Conservation (phyloP, 2,113 vertebrate genomes). For the Mirza zaza region DNA sequence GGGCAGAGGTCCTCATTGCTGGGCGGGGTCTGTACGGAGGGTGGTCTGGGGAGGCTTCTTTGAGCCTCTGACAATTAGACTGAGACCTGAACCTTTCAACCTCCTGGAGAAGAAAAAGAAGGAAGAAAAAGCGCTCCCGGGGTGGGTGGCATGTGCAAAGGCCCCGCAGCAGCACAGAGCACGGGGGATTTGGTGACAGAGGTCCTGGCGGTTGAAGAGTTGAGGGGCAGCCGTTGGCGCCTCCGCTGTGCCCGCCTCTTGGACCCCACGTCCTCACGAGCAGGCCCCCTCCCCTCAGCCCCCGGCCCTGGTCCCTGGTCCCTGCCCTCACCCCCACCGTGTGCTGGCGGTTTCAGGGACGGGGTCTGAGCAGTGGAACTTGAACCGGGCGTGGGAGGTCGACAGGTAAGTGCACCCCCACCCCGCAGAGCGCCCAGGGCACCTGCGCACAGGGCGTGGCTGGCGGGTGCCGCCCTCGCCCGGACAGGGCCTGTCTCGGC, state of each 20-base stretch:
- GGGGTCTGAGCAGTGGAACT: not conserved
- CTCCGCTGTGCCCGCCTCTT: not conserved
- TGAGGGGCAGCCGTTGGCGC: not conserved
- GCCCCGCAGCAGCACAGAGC: not conserved
- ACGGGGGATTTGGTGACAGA: not conserved
- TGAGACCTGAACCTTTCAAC: not conserved
- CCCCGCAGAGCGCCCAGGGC: too few relatives aligned
- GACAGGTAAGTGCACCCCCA: not conserved
- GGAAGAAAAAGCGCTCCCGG: not conserved
- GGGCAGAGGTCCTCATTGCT: not conserved
- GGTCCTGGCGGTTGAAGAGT: not conserved
- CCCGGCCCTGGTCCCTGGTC: too few relatives aligned
- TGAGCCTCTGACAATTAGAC: not conserved
- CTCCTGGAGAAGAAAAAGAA: not conserved
- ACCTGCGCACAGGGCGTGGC: not conserved
- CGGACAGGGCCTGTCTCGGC: not conserved
- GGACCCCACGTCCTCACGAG: not conserved
- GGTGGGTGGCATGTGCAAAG: not conserved
- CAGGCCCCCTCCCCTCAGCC: not conserved
- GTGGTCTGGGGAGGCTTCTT: not conserved
- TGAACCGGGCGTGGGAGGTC: not conserved
- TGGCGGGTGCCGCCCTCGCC: fast-evolving
- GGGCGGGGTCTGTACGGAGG: not conserved
- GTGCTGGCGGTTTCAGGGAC: not conserved
- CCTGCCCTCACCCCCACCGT: not conserved